A percentile compares a stretch with the other conserved stretches of the same genome.
These are phyloP conservation scores for Hypsibius dujardini DNA, from an alignment of 1,140 invertebrate genomes.

Conservation along the genomic window DNA sequence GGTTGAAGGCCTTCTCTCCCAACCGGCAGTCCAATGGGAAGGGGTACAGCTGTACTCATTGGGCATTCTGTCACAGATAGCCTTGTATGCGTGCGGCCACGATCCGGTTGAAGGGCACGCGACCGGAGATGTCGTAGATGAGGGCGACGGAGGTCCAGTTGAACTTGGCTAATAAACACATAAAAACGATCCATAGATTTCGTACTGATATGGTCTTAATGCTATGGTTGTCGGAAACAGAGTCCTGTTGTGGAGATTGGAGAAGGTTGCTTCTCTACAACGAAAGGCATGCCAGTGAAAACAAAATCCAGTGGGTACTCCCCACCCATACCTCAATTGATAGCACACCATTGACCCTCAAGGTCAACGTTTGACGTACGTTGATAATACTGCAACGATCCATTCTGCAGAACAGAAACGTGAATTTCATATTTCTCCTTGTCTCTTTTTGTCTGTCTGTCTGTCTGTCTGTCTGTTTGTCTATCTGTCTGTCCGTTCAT, in stretches of 20 bases:
- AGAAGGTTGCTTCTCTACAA: background rate
- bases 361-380: background rate
- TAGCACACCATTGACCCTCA: no score
- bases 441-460: no score
- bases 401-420: background rate
- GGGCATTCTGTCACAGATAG: no score
- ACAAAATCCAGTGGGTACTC: background rate
- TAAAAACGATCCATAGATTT: background rate
- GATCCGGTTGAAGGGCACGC: conserved; percentile 14
- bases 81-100: no score
- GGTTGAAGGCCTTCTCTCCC: no score
- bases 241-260: background rate
- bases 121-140: background rate
- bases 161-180: background rate
- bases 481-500: no score
- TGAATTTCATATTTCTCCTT: no score
- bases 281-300: background rate
- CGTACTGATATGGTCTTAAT: background rate
- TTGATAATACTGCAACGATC: background rate
- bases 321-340: no score
- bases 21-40: no score
- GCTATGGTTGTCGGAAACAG: background rate
- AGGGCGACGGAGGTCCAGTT: conserved; percentile 1
- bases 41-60: no score
- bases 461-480: no score